Evolutionary conservation across 2,797 vertebrate species (phyloP).

Genomic region (Aldrovandia affinis): DNA sequence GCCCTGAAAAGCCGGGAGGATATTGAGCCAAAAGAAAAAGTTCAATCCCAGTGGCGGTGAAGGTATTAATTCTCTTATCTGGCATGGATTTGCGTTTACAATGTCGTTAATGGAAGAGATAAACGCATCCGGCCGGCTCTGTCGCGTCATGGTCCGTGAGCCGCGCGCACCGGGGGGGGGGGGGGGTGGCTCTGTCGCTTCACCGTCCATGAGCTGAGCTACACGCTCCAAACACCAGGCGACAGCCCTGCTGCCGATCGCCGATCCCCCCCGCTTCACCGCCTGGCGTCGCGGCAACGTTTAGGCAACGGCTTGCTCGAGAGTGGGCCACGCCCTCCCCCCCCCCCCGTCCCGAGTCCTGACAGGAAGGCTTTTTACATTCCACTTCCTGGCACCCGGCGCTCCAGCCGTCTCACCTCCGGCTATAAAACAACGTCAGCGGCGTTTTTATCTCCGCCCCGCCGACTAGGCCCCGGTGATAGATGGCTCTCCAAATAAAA

Average conservation of each 20-base stretch:
- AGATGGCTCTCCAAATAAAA: slow-evolving; percentile 52
- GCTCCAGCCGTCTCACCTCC: slow-evolving; percentile 34
- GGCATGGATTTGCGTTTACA: not conserved
- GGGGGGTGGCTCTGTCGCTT: too few relatives aligned
- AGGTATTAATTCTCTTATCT: not conserved
- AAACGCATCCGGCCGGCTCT: not conserved
- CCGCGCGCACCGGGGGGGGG: too few relatives aligned
- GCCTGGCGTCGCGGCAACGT: too few relatives aligned
- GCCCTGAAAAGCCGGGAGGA: not conserved
- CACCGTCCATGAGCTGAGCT: too few relatives aligned
- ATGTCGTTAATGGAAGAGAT: not conserved
- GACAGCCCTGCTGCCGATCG: too few relatives aligned
- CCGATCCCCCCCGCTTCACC: not conserved
- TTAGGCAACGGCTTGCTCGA: too few relatives aligned
- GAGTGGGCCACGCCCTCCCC: too few relatives aligned
- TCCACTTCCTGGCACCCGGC: not conserved
- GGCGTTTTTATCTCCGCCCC: slow-evolving; percentile 48
- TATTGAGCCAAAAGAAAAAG: not conserved
- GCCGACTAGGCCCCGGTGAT: slow-evolving; percentile 36
- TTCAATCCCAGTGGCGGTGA: not conserved
- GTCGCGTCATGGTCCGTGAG: not conserved
- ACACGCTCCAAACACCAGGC: too few relatives aligned
- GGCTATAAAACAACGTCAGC: slow-evolving; percentile 52
- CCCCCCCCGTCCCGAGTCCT: not conserved
- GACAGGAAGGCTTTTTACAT: not conserved